Evolutionary conservation across 2,113 vertebrate genomes (phyloP).

Genomic region (Aspiorhynchus laticeps): DNA sequence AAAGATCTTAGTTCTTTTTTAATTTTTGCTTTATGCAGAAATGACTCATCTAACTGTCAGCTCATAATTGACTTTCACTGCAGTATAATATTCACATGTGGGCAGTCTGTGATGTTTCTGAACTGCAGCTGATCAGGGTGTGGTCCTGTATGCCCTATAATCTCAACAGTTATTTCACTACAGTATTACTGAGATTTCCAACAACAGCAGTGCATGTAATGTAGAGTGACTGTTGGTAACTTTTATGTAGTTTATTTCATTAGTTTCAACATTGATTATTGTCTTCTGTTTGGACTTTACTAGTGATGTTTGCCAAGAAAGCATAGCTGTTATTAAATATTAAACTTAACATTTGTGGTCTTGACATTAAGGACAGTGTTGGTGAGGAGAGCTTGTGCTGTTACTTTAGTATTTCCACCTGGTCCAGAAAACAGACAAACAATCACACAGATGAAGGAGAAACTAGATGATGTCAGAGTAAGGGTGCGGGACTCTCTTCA

Average conservation of each 20-base stretch:
- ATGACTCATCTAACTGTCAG: neutral
- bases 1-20: neutral
- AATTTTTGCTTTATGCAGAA: no score
- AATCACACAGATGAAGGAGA: neutral
- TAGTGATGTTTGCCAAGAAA: neutral
- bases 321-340: neutral
- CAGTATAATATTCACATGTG: neutral
- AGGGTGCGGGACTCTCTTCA: neutral
- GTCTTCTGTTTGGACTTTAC: neutral
- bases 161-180: neutral
- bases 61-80: neutral
- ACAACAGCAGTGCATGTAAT: neutral
- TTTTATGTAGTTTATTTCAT: neutral
- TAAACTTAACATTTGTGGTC: neutral
- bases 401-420: neutral
- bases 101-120: neutral
- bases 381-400: neutral
- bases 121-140: conserved; percentile 8
- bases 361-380: neutral
- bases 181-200: neutral
- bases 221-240: neutral
- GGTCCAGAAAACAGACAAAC: neutral
- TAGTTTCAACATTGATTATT: neutral
- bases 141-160: neutral
- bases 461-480: neutral